These are phyloP conservation scores for Ondatra zibethicus DNA, from an alignment of 2,113 vertebrate species.

Conservation along the genomic window DNA sequence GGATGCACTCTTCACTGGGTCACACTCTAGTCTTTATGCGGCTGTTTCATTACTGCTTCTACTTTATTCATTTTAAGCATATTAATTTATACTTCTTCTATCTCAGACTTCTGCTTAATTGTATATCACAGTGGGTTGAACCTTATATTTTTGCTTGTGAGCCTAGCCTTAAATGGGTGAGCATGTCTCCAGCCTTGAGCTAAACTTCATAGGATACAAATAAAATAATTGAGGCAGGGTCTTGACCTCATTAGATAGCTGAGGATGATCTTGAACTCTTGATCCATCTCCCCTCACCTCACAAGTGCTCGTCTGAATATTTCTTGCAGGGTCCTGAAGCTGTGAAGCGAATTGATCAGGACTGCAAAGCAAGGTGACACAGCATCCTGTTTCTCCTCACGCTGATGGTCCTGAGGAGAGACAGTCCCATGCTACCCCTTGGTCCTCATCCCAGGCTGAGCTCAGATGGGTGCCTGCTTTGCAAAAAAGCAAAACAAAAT, in stretches of 20 bases:
- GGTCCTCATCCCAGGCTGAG: neutral
- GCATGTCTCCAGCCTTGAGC: neutral
- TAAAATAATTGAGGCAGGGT: neutral
- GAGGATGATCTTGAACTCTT: neutral
- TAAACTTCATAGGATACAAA: neutral
- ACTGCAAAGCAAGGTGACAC: neutral
- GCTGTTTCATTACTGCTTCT: slow-evolving; percentile 19
- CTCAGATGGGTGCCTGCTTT: slow-evolving; percentile 35
- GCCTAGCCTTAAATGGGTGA: neutral
- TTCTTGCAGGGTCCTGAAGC: neutral
- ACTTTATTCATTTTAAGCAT: slow-evolving; percentile 1
- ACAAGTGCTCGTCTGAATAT: neutral
- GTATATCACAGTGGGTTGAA: neutral
- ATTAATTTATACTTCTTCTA: neutral
- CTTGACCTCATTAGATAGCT: neutral
- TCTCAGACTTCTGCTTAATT: neutral
- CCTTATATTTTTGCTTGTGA: neutral
- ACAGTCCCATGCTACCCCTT: neutral
- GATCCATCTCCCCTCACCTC: neutral
- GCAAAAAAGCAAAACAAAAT: neutral
- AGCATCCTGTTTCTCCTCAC: neutral
- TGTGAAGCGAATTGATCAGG: neutral
- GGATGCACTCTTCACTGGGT: neutral
- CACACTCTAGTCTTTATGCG: neutral
- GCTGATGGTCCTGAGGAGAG: neutral